Conservation (phyloP, 2,113 vertebrate genomes). For the Oxyura jamaicensis region DNA sequence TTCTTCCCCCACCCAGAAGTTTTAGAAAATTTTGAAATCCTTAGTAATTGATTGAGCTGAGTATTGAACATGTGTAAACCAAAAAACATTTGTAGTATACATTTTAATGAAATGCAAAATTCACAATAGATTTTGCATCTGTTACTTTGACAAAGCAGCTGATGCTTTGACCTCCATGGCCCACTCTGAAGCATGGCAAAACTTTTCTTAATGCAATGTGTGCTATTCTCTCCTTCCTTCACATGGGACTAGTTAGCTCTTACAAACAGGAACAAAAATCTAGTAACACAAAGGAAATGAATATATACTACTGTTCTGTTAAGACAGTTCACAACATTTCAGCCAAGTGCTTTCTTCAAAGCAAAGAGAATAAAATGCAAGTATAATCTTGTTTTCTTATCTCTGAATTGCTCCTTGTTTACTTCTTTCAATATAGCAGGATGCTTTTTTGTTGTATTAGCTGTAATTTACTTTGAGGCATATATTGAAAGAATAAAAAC, state of each 20-base stretch:
- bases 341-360: neutral
- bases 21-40: neutral
- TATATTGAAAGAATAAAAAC: neutral
- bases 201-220: neutral
- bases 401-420: neutral
- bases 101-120: neutral
- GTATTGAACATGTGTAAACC: neutral
- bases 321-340: neutral
- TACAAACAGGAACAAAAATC: neutral
- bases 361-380: neutral
- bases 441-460: neutral
- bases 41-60: neutral
- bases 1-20: neutral
- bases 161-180: neutral
- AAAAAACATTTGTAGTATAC: neutral
- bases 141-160: neutral
- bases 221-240: neutral
- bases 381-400: neutral
- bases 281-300: neutral
- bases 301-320: neutral
- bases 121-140: neutral
- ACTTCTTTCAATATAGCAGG: neutral
- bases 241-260: neutral
- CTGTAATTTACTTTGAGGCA: neutral
- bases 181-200: neutral